Percentiles rank a stretch among this genome's conserved stretches.
Evolutionary conservation across 2,113 vertebrate species (phyloP).

Genomic region (human): GRCh38 chr6:75386501-75387000

Average conservation of each 20-base stretch:
- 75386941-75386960: no score
- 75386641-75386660: neutral
- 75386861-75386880: no score
- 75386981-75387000: no score
- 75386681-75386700: neutral
- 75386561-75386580: neutral
- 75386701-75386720: neutral
- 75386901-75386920: no score
- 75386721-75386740: neutral
- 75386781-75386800: neutral
- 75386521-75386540: neutral
- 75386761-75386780: neutral
- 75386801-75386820: neutral
- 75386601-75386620: neutral
- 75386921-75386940: no score
- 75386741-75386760: neutral
- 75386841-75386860: neutral
- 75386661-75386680: neutral
- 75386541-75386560: neutral
- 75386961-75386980: no score
- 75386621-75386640: slow-evolving; percentile 26
- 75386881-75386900: no score
- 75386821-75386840: neutral
- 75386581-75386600: neutral
- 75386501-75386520: neutral